phyloP scores from a whole-genome alignment of 2,113 vertebrate genomes.

The Phalacrocorax pelagicus region DNA sequence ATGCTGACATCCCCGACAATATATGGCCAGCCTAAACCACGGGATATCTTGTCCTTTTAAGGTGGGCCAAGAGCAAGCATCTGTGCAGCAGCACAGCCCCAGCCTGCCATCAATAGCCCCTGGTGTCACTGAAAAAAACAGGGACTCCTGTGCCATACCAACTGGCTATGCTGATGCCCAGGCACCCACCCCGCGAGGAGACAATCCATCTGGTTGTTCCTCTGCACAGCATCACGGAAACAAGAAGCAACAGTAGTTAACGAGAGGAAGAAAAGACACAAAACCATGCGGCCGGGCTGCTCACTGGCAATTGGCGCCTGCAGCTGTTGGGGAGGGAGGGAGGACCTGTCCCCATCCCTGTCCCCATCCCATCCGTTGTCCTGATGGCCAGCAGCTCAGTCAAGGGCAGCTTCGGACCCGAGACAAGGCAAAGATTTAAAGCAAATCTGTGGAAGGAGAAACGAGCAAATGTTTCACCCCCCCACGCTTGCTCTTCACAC shows the following conservation, averaged over 20 bases:
- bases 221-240: slow-evolving; percentile 28
- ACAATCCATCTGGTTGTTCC: slow-evolving; percentile 40
- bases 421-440: background rate
- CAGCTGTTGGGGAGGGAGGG: slow-evolving; percentile 45
- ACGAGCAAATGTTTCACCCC: background rate
- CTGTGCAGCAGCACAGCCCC: slow-evolving; percentile 39
- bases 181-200: background rate
- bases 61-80: slow-evolving; percentile 63
- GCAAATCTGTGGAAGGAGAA: background rate
- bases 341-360: background rate
- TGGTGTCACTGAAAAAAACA: slow-evolving; percentile 26
- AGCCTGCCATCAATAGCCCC: slow-evolving; percentile 49
- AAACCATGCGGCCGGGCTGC: slow-evolving; percentile 12
- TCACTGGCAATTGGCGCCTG: slow-evolving; percentile 57
- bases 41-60: slow-evolving; percentile 68
- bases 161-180: slow-evolving; percentile 37
- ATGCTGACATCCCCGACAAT: slow-evolving; percentile 51
- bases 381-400: background rate
- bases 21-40: slow-evolving; percentile 39
- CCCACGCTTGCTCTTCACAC: background rate
- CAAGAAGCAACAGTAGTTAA: slow-evolving; percentile 39
- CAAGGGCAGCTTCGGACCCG: background rate
- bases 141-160: slow-evolving; percentile 35
- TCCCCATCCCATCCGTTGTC: background rate
- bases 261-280: slow-evolving; percentile 47